Conservation (phyloP, 2,113 vertebrate genomes). For the Carassius auratus region DNA sequence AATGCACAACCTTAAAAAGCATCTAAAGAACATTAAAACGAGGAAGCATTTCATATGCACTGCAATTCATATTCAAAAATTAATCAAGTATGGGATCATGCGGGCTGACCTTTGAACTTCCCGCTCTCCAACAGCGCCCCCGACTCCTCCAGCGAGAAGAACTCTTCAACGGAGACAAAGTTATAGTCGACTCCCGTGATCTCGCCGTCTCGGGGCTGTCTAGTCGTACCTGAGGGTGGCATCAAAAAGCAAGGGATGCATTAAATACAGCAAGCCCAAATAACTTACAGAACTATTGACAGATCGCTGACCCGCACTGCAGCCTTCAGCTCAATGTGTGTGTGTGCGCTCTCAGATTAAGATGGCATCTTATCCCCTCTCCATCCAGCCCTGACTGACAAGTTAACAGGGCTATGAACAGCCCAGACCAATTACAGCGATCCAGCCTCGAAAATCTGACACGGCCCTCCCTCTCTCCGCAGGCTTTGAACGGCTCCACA, state of each 20-base stretch:
- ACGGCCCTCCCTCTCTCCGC: constrained; percentile 34
- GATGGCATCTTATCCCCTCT: constrained; percentile 20
- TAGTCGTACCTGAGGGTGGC: constrained; percentile 69
- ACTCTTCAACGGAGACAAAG: constrained; percentile 77
- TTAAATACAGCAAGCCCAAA: constrained; percentile 15
- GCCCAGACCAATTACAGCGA: constrained; percentile 35
- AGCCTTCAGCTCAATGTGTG: constrained; percentile 20
- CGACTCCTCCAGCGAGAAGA: constrained; percentile 77
- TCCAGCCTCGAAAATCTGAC: constrained; percentile 43
- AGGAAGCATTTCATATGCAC: background rate
- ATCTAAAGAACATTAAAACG: background rate
- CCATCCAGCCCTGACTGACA: constrained; percentile 27
- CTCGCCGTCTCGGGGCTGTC: constrained; percentile 74
- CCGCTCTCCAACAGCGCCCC: constrained; percentile 78
- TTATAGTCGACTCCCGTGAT: constrained; percentile 78
- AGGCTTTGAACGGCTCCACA: constrained; percentile 34
- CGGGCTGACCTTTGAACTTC: constrained; percentile 74
- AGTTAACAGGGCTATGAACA: constrained; percentile 40
- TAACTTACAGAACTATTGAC: constrained; percentile 31
- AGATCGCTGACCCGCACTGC: background rate
- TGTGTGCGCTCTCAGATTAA: constrained; percentile 1
- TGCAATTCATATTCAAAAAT: background rate
- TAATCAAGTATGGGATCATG: background rate
- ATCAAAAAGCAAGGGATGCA: background rate
- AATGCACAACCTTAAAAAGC: background rate